phyloP scores from a whole-genome alignment of 1,140 invertebrate species.

The Panulirus ornatus region DNA sequence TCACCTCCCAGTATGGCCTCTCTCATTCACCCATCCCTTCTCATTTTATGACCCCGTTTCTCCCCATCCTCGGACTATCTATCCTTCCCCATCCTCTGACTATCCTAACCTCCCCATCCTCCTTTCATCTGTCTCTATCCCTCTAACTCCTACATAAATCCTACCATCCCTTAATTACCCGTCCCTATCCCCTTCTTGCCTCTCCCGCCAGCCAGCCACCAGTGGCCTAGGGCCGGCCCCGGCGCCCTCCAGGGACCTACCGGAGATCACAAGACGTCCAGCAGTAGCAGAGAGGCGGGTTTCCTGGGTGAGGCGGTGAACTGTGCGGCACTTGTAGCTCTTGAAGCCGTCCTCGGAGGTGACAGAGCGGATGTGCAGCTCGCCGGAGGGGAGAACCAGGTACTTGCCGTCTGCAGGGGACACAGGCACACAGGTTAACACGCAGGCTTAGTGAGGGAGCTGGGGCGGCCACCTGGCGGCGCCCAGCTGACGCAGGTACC shows the following conservation, averaged over 20 bases:
- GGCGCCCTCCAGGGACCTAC: conserved; percentile 81
- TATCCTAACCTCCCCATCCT: not conserved
- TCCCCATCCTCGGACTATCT: not conserved
- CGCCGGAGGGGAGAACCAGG: conserved; percentile 93
- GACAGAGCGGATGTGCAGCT: conserved; percentile 95
- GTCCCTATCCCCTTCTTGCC: not conserved
- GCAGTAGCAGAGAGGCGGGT: conserved; percentile 95
- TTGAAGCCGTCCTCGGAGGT: conserved; percentile 96
- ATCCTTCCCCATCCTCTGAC: not conserved
- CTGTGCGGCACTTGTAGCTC: conserved; percentile 89
- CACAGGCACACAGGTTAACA: conserved; percentile 2
- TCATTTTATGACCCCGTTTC: not conserved
- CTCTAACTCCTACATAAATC: not conserved
- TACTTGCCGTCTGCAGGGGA: conserved; percentile 90
- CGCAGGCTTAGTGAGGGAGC: not conserved
- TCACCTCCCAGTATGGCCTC: not conserved
- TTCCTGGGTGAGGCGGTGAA: conserved; percentile 95
- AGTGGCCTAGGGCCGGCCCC: not conserved
- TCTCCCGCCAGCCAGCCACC: not conserved
- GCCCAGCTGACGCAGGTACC: too few relatives aligned
- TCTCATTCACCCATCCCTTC: not conserved
- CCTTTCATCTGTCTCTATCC: not conserved
- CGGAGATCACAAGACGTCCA: conserved; percentile 95
- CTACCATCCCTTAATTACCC: not conserved
- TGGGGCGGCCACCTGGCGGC: not conserved